Evolutionary conservation across 2,888 invertebrate genomes (phyloP), one percentile per base, ranked within the genome.

Genomic region (Elegia similella): DNA sequence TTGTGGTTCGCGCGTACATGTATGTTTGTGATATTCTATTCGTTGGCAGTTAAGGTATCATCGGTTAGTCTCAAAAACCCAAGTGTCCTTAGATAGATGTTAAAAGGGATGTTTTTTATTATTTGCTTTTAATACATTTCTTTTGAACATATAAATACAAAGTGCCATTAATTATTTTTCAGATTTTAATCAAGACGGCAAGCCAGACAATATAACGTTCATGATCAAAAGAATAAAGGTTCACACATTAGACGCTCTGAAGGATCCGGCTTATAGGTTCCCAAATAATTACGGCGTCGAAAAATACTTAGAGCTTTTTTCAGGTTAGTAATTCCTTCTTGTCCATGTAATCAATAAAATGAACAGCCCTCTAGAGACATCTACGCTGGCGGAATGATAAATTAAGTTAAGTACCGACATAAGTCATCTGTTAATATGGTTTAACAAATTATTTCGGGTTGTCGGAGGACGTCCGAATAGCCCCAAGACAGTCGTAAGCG

Each of bases 281-380:
- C 96, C 97, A 0, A 96, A 96, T 71, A 98, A 98, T 88, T 98
- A 99, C 81, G 99, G 99, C 48, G 99, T 99, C 58, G 99, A 98
- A 83, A 99, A 99, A 92, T 99, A 98, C 91, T 93, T 99, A 64
- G 99, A 99, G 89, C 93, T 99, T 63, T 99, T 99, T 93, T 98
- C 98, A 68, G 97, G 97, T 96, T 88, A 65, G 65, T 63, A 55
- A 59, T 63, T 64, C 57, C 52, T 55, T 57, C 42, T 15, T 54
- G 58, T 34, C 67, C 65, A 70, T 59, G 60, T 60, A 68, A 71
- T 69, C 62, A 70, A 66, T 66, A 67, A 60, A 64, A 59, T 47
- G 63, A 65, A 57, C 59, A 58, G 59, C 50, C 62, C 70, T 62
- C 69, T 54, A 29, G 69, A 64, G 73, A 52, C 64, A 62, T 62